These are phyloP conservation scores for Torymus aiolomorphi DNA, from an alignment of 2,888 invertebrate genomes.

Conservation along the genomic window DNA sequence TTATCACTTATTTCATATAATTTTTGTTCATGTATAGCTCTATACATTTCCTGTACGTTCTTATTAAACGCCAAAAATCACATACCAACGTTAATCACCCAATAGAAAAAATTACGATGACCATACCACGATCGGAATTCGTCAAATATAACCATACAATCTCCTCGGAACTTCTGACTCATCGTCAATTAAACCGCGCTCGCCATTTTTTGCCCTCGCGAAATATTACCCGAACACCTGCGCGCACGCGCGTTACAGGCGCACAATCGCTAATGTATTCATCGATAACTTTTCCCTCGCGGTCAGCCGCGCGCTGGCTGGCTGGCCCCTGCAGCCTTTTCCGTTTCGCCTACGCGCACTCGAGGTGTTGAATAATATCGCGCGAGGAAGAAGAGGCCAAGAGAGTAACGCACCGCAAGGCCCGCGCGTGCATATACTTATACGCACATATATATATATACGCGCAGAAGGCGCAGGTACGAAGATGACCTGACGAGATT, in stretches of 20 bases:
- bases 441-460: conserved; percentile 55
- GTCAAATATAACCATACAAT: too few relatives aligned
- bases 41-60: too few relatives aligned
- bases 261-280: conserved; percentile 1
- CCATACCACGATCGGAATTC: too few relatives aligned
- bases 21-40: too few relatives aligned
- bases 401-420: background rate
- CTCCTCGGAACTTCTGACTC: too few relatives aligned
- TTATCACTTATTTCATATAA: too few relatives aligned
- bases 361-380: conserved; percentile 65
- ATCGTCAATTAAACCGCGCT: too few relatives aligned
- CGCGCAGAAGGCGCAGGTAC: conserved; percentile 13
- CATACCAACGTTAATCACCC: too few relatives aligned
- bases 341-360: conserved; percentile 55
- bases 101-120: too few relatives aligned
- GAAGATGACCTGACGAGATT: conserved; percentile 47
- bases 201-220: background rate
- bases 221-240: conserved; percentile 8
- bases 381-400: background rate
- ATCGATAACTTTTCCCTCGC: background rate
- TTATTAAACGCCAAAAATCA: too few relatives aligned
- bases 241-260: background rate
- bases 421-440: conserved; percentile 1
- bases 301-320: background rate
- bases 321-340: background rate